Evolutionary conservation across 1,140 invertebrate genomes (phyloP), one percentile per base, ranked within the genome.

Genomic region (Vanessa atalanta): DNA sequence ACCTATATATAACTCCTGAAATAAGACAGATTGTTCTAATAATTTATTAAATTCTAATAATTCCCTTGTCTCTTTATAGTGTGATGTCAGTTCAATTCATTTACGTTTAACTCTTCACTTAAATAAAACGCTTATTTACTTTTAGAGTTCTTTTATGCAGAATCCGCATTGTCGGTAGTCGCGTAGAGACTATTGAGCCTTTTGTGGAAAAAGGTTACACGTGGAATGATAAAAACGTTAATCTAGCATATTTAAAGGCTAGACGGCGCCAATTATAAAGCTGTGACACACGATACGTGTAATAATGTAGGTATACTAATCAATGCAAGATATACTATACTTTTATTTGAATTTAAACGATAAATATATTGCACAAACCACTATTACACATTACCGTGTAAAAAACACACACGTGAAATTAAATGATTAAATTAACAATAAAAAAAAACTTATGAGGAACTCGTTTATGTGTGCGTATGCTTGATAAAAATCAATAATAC

Each of bases 151-250:
- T 15, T 78, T 75, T 72, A 73, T 64, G 60, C 69, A 65, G 72
- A 64, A 82, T 69, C 72, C 65, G 75, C 75, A 61, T 14, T 47
- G 70, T 81, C 77, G 76, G 75, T 77, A 75, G 68, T 76, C 70
- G 68, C 57, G 61, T 72, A 71, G 75, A 72, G 75, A 79, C 78
- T 76, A 82, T 82, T 73, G 78, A 76, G 76, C 78, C 79, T 79
- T 83, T 79, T 79, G 73, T 77, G 73, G 77, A 83, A 85, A 81
- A 87, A 87, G 85, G 84, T 81, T 85, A 88, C 87, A 88, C 87
- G 87, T 88, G 87, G 76, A 82, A 73, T 64, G 63, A 31, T 57
- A 66, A 79, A 65, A 79, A 70, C 78, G 82, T 76, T 74, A 76
- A 78, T 72, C 76, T 75, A 76, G 85, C 86, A 84, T 79, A 81